Evolutionary conservation across 2,797 vertebrate genomes (phyloP), one percentile per base, ranked within the genome.

Genomic region (Emys orbicularis): DNA sequence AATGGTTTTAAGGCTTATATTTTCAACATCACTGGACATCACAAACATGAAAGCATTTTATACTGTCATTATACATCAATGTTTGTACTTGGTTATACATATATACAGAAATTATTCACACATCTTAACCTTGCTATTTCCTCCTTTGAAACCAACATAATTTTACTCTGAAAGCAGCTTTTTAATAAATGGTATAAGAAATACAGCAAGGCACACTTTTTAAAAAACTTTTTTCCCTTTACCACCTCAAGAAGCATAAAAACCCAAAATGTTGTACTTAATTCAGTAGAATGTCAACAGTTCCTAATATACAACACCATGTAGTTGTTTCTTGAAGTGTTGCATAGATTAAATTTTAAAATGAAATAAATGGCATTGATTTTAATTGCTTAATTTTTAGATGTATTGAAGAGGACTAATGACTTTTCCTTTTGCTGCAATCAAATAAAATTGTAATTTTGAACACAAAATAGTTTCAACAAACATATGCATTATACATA

Each of bases 171-270:
- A 98, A 98, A 99, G 98, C 98, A 98, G 98, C 98, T 98, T 98
- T 98, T 98, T 98, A 98, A 99, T 98, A 98, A 98, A 99, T 98
- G 97, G 96, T 98, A 98, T 98, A 98, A 99, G 98, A 99, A 99
- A 99, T 98, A 99, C 98, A 98, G 99, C 99, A 99, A 99, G 99
- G 99, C 99, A 99, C 99, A 98, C 99, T 98, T 98, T 98, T 98
- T 98, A 95, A 59, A 98, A 97, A 97, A 97, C 94, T 93, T 96
- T 98, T 98, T 98, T 98, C 97, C 98, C 97, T 95, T 98, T 97
- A 97, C 96, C 98, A 98, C 98, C 96, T 98, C 97, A 98, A 98
- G 98, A 98, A 98, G 98, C 98, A 98, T 98, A 98, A 98, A 98
- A 98, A 98, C 77, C 21, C 53, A 90, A 98, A 98, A 98, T 94